phyloP scores from a whole-genome alignment of 2,797 vertebrate species.

The Phylloscopus collybita region DNA sequence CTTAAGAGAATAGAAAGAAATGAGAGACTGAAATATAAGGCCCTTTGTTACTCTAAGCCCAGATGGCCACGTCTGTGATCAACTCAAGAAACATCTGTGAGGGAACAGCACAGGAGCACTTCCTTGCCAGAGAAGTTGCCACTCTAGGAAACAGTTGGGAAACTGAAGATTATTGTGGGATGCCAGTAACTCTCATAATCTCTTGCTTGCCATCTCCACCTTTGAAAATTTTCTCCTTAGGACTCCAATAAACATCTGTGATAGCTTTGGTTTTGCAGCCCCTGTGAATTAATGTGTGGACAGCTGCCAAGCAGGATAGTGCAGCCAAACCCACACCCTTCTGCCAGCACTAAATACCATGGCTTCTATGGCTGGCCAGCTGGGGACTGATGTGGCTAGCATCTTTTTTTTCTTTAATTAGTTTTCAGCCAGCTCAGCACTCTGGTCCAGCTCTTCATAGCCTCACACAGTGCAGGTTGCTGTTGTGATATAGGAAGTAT shows the following conservation, averaged over 20 bases:
- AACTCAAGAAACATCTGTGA: background rate
- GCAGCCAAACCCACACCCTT: background rate
- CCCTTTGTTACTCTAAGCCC: background rate
- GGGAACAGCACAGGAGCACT: background rate
- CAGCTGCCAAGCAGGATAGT: background rate
- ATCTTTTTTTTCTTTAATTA: background rate
- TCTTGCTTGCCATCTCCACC: background rate
- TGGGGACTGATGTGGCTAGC: background rate
- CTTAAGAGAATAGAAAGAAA: background rate
- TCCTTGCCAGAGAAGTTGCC: background rate
- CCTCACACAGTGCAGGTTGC: background rate
- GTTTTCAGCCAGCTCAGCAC: background rate
- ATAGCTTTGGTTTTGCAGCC: background rate
- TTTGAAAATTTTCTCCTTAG: background rate
- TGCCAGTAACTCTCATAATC: background rate
- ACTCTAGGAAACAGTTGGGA: background rate
- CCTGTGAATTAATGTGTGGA: background rate
- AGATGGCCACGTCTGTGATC: background rate
- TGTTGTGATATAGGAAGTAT: background rate
- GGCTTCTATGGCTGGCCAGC: background rate
- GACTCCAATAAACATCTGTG: background rate
- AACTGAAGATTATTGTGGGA: background rate
- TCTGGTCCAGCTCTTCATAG: background rate
- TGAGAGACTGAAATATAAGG: background rate
- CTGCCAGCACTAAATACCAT: background rate